These are phyloP conservation scores for Galleria mellonella DNA, from an alignment of 1,140 invertebrate genomes.

Conservation along the genomic window DNA sequence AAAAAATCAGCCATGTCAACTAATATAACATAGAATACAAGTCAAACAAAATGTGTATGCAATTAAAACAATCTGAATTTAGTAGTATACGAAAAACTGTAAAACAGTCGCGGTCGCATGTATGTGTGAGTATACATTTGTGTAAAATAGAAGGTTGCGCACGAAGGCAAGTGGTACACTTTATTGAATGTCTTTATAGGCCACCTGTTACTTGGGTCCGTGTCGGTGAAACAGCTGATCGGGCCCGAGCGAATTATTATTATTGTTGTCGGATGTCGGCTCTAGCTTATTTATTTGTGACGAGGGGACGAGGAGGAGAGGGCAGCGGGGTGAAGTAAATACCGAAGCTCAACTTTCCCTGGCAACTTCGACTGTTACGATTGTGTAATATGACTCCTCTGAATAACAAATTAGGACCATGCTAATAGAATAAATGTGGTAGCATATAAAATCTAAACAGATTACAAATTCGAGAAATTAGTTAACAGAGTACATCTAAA, in stretches of 20 bases:
- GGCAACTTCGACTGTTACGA: conserved; percentile 27
- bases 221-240: conserved; percentile 67
- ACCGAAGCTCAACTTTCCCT: conserved; percentile 34
- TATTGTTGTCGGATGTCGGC: conserved; percentile 61
- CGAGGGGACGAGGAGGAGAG: conserved; percentile 23
- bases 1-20: too few relatives aligned
- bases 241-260: conserved; percentile 66
- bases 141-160: conserved; percentile 52
- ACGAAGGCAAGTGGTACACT: conserved; percentile 64
- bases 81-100: background rate
- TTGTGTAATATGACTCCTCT: conserved; percentile 6
- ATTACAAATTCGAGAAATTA: too few relatives aligned
- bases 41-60: too few relatives aligned
- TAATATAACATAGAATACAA: too few relatives aligned
- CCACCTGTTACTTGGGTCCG: conserved; percentile 72
- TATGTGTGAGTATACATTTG: conserved; percentile 34
- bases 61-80: too few relatives aligned
- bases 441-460: too few relatives aligned
- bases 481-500: too few relatives aligned
- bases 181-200: conserved; percentile 74
- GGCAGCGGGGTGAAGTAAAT: conserved; percentile 11
- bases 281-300: conserved; percentile 59
- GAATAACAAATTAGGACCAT: too few relatives aligned
- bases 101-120: conserved; percentile 12
- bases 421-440: background rate